phyloP scores from a whole-genome alignment of 2,797 vertebrate genomes.

The Bothrops alternatus region DNA sequence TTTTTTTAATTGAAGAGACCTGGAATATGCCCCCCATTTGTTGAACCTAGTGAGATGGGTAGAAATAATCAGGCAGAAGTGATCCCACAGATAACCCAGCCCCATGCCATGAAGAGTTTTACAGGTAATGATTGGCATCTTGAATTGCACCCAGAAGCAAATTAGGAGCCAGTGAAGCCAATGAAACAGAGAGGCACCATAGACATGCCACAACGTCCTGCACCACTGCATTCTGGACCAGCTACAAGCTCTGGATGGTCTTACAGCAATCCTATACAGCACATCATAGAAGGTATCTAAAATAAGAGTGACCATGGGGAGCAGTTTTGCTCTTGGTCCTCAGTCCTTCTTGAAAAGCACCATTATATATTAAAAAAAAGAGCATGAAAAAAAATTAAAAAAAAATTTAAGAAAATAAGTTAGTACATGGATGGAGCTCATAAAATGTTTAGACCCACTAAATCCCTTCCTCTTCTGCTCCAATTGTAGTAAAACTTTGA shows the following conservation, averaged over 20 bases:
- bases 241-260: not conserved
- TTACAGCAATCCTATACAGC: not conserved
- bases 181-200: not conserved
- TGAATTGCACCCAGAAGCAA: not conserved
- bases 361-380: conserved; percentile 37
- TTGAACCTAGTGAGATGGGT: not conserved
- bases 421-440: not conserved
- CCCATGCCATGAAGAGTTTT: not conserved
- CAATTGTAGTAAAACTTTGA: accelerated
- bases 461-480: not conserved
- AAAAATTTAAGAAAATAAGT: conserved; percentile 43
- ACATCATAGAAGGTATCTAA: not conserved
- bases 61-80: not conserved
- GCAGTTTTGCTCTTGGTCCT: not conserved
- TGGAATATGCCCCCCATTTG: not conserved
- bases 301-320: not conserved
- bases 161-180: not conserved
- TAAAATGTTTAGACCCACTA: conserved; percentile 24
- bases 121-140: not conserved
- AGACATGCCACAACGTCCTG: not conserved
- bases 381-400: conserved; percentile 45
- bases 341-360: conserved; percentile 45
- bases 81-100: not conserved
- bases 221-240: not conserved
- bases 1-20: not conserved